Evolutionary conservation across 2,797 vertebrate species (phyloP).

Genomic region (Zalophus californianus): DNA sequence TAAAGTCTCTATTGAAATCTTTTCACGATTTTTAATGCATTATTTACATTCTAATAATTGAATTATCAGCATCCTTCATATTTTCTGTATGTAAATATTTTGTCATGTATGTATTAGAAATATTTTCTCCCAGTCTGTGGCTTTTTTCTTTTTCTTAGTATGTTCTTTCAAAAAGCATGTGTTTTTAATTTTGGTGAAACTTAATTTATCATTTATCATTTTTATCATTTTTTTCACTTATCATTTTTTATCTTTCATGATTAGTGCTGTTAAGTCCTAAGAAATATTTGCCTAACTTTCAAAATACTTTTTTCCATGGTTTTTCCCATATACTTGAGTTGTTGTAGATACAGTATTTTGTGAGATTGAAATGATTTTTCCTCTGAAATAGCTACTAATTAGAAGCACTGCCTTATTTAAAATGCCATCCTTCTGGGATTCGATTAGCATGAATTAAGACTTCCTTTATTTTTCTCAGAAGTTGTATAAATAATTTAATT

Average conservation of each 20-base stretch:
- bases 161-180: not conserved
- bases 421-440: not conserved
- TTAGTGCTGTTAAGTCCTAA: not conserved
- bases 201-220: not conserved
- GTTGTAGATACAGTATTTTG: not conserved
- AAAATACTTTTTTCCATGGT: not conserved
- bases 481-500: not conserved
- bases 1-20: not conserved
- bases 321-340: not conserved
- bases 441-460: not conserved
- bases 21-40: not conserved
- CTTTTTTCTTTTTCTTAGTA: not conserved
- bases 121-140: not conserved
- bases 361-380: not conserved
- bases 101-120: not conserved
- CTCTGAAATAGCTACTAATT: not conserved
- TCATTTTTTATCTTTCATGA: not conserved
- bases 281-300: not conserved
- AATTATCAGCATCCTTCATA: not conserved
- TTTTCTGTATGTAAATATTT: not conserved
- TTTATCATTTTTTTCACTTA: not conserved
- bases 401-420: not conserved
- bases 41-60: not conserved
- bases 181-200: not conserved
- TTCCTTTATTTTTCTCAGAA: not conserved